Conservation (phyloP, 2,113 vertebrate genomes). For the Ammospiza nelsoni region DNA sequence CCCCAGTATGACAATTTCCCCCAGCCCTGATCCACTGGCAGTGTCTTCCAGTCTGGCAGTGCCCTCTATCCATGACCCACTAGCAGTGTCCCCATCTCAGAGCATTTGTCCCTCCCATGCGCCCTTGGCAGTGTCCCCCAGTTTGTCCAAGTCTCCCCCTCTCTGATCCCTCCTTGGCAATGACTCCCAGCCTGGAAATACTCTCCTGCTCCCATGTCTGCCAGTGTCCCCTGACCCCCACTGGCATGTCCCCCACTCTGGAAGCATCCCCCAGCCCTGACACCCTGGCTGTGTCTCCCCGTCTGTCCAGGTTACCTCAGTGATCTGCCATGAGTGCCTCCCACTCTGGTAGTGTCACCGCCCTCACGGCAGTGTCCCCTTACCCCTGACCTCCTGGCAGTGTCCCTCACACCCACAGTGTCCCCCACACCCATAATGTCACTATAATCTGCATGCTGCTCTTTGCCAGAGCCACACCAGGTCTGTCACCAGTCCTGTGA, state of each 20-base stretch:
- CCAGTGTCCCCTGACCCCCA: neutral
- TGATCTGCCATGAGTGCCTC: neutral
- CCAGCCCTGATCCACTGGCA: neutral
- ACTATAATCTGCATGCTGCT: neutral
- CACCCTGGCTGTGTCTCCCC: neutral
- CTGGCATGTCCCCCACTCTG: neutral
- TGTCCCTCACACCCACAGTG: neutral
- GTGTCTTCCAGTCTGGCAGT: too few relatives aligned
- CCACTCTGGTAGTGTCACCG: neutral
- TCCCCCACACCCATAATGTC: neutral
- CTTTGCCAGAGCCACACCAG: neutral
- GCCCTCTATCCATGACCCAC: too few relatives aligned
- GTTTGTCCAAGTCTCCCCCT: neutral
- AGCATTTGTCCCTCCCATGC: too few relatives aligned
- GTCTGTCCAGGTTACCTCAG: neutral
- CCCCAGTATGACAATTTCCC: neutral
- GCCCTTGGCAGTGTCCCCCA: neutral
- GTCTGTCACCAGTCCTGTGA: neutral
- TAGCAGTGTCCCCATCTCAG: neutral
- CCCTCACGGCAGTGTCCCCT: accelerated
- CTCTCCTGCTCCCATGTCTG: neutral
- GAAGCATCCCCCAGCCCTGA: neutral
- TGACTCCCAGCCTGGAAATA: neutral
- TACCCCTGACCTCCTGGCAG: neutral
- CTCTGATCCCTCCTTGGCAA: neutral